Evolutionary conservation across 1,140 invertebrate species (phyloP).

Genomic region (Rhopalosiphum maidis): DNA sequence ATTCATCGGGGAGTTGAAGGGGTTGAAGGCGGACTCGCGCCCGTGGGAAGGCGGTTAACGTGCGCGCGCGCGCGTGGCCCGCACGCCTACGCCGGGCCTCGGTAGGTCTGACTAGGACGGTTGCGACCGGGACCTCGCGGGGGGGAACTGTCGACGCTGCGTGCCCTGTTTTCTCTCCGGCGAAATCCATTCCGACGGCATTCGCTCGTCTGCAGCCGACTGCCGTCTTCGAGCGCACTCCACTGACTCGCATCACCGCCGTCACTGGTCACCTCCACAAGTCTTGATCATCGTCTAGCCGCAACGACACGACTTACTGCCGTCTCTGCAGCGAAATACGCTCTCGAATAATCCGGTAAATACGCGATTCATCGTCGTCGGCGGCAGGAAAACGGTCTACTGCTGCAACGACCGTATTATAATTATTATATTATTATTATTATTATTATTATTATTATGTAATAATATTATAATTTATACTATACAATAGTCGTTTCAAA

Average conservation of each 20-base stretch:
- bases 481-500: not conserved
- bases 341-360: not conserved
- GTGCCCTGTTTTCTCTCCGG: not conserved
- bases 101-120: not conserved
- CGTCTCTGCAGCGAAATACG: not conserved
- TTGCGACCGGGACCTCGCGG: not conserved
- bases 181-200: not conserved
- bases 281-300: not conserved
- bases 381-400: not conserved
- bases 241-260: not conserved
- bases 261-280: not conserved
- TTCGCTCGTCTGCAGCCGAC: not conserved
- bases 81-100: slow-evolving; percentile 3
- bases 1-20: not conserved
- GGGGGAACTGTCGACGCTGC: not conserved
- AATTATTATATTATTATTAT: not conserved
- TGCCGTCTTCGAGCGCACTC: not conserved
- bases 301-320: not conserved
- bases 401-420: not conserved
- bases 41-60: not conserved
- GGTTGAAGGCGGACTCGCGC: not conserved
- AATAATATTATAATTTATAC: no score
- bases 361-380: not conserved
- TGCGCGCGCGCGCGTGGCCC: not conserved
- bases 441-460: not conserved